Evolutionary conservation across 2,888 invertebrate genomes (phyloP), one percentile per base, ranked within the genome.

Genomic region (Thelaira solivaga): DNA sequence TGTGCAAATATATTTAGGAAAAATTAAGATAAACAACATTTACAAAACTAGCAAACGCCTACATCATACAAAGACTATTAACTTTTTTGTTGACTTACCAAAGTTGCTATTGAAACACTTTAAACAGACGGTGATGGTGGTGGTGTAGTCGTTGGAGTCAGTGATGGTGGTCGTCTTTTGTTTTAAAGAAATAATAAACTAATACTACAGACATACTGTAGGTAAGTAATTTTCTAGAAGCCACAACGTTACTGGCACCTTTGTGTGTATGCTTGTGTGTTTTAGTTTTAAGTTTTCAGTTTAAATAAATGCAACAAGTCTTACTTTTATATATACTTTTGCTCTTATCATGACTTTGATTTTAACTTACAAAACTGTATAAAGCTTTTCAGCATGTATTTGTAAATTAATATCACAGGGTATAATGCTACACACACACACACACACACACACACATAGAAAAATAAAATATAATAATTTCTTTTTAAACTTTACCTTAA

Each of bases 271-370:
- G 16, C 11, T 47, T 49, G 6, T 53, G 18, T 53, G n/a, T 20
- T n/a, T 45, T 22, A 34, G 43, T 47, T 62, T 71, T 13, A 62
- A 53, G 62, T 26, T 72, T 74, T 74, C 24, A 43, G 74, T 43
- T 67, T 74, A 75, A 62, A 47, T 47, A 75, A 75, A 75, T 68
- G 67, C 74, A 75, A 75, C 74, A 75, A 75, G 74, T 75, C 61
- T 72, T 75, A 68, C 67, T 68, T 68, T 68, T 75, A 29, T n/a
- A n/a, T n/a, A n/a, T 47, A 41, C 61, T 75, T 61, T 67, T 61
- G 45, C 45, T 62, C 53, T 67, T 68, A 62, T 71, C 74, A 71
- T 78, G 78, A 74, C 74, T 78, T 78, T 78, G 69, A 78, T 69
- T 74, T 74, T 78, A 71, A 67, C 39, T 69, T 72, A 29, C 57